Percentiles rank a stretch among this genome's conserved stretches.
Evolutionary conservation across 1,140 invertebrate genomes (phyloP).

Genomic region (Notospermus geniculatus): DNA sequence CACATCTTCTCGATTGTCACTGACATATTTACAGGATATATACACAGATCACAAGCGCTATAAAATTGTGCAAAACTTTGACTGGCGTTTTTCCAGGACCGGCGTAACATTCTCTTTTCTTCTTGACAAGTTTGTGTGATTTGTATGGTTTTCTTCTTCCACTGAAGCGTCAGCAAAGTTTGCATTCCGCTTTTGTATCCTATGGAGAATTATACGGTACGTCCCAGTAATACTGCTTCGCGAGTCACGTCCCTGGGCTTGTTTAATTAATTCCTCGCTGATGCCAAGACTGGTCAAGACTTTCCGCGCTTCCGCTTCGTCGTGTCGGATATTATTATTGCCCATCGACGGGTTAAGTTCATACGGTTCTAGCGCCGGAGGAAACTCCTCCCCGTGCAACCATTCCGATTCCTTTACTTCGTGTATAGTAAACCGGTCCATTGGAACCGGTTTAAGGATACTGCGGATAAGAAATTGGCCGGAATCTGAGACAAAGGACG

Average conservation of each 20-base stretch:
- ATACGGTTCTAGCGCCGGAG: conserved; percentile 43
- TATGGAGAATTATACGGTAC: conserved; percentile 63
- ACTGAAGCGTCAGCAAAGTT: neutral
- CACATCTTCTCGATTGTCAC: too few species aligned
- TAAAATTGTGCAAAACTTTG: conserved; percentile 8
- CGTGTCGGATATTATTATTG: conserved; percentile 33
- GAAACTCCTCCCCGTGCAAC: conserved; percentile 55
- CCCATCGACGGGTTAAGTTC: conserved; percentile 35
- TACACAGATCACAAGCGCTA: neutral
- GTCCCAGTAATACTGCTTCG: conserved; percentile 62
- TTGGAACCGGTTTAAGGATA: conserved; percentile 59
- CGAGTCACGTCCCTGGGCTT: conserved; percentile 56
- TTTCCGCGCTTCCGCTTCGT: conserved; percentile 54
- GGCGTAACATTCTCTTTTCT: neutral
- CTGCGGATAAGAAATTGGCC: conserved; percentile 55
- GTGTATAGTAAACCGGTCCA: conserved; percentile 57
- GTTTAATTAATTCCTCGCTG: conserved; percentile 56
- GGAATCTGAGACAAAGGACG: conserved; percentile 48
- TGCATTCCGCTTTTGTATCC: conserved; percentile 50
- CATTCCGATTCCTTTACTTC: conserved; percentile 60
- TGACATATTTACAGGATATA: too few species aligned
- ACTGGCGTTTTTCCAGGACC: conserved; percentile 5
- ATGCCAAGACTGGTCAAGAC: conserved; percentile 61
- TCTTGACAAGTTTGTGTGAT: neutral
- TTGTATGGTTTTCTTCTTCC: neutral